Conservation (phyloP, 1,140 invertebrate species). For the Tetramorium parvispinum region DNA sequence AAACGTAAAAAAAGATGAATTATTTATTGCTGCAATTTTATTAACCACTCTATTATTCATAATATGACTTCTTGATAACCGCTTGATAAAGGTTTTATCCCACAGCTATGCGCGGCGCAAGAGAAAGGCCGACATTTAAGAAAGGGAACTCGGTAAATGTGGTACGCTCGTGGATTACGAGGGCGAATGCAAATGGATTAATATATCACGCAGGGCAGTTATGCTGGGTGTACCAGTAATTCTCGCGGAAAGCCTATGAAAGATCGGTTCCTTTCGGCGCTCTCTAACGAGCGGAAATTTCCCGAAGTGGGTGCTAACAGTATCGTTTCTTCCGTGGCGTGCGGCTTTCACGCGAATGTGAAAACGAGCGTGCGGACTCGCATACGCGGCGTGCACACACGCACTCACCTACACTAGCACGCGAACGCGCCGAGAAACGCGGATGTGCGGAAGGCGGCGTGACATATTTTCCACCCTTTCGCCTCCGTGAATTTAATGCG, state of each 20-base stretch:
- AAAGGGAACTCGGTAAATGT: constrained; percentile 48
- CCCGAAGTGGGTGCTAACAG: constrained; percentile 35
- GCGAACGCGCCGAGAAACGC: constrained; percentile 25
- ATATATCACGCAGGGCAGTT: constrained; percentile 58
- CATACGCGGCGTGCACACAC: background rate
- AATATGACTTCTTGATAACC: constrained; percentile 34
- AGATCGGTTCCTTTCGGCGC: constrained; percentile 48
- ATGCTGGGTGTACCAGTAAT: constrained; percentile 50
- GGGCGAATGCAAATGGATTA: constrained; percentile 53
- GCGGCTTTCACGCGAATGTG: constrained; percentile 42
- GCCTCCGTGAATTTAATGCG: constrained; percentile 58
- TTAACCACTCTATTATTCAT: constrained; percentile 15
- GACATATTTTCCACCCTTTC: constrained; percentile 58
- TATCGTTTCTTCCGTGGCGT: constrained; percentile 50
- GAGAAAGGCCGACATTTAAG: constrained; percentile 63
- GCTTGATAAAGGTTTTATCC: constrained; percentile 46
- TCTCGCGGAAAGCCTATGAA: constrained; percentile 46
- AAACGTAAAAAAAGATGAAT: background rate
- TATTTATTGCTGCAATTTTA: background rate
- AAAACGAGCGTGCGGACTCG: constrained; percentile 39
- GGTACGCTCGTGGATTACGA: constrained; percentile 60
- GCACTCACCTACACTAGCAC: background rate
- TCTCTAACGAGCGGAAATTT: constrained; percentile 55
- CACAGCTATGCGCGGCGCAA: background rate
- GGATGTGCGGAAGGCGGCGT: background rate